Evolutionary conservation across 2,113 vertebrate genomes (phyloP).

Genomic region (Terrapene triunguis): DNA sequence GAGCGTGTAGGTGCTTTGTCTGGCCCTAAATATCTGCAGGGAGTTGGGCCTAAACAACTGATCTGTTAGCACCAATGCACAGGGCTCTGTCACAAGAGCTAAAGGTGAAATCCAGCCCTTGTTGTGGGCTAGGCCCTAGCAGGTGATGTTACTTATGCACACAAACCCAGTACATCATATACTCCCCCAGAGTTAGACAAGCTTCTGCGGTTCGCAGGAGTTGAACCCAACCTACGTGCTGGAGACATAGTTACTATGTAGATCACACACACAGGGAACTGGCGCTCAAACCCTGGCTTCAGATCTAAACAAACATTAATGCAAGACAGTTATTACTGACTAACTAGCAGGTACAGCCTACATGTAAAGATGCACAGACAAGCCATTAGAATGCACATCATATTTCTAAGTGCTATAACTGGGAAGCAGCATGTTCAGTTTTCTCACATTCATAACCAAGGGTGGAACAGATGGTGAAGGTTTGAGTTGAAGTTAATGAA

Average conservation of each 20-base stretch:
- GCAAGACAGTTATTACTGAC: fast-evolving
- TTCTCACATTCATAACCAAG: conserved; percentile 76
- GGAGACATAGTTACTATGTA: fast-evolving
- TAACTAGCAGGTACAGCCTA: background rate
- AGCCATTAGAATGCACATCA: conserved; percentile 67
- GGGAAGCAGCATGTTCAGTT: conserved; percentile 69
- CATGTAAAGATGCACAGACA: fast-evolving
- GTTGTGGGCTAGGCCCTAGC: fast-evolving
- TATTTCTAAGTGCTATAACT: conserved; percentile 49
- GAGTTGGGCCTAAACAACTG: background rate
- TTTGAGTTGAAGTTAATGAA: conserved; percentile 76
- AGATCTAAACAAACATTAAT: background rate
- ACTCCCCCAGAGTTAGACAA: fast-evolving
- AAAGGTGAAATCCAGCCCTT: background rate
- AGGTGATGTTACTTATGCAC: fast-evolving
- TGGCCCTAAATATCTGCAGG: fast-evolving
- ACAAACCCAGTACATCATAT: background rate
- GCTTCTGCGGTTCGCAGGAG: background rate
- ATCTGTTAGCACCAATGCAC: background rate
- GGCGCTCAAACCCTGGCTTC: fast-evolving
- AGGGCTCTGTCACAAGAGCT: no score
- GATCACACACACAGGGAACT: fast-evolving
- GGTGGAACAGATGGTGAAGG: conserved; percentile 78
- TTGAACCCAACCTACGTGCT: fast-evolving
- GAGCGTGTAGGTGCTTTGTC: fast-evolving